Percentiles rank a stretch among this genome's conserved stretches.
phyloP scores from a whole-genome alignment of 2,113 vertebrate genomes.

The Lamprotornis superbus region DNA sequence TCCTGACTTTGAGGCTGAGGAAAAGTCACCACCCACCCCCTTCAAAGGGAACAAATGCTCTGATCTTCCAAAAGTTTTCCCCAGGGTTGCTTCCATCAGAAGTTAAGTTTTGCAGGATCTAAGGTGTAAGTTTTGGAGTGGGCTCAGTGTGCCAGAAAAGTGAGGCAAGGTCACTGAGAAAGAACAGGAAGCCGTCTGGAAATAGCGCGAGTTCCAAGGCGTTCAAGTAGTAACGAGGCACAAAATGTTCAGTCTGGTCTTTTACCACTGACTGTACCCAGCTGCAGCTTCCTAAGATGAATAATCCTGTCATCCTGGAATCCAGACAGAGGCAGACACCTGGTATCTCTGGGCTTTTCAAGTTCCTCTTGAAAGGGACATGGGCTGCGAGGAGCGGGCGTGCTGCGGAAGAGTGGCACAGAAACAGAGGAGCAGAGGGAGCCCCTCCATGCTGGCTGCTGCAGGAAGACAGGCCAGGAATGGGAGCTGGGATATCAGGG shows the following conservation, averaged over 20 bases:
- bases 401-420: background rate
- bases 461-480: background rate
- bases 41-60: background rate
- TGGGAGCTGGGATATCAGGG: accelerated
- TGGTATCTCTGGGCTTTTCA: background rate
- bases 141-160: background rate
- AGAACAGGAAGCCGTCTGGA: background rate
- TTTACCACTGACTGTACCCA: background rate
- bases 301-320: background rate
- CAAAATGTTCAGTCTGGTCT: constrained; percentile 25
- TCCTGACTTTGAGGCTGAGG: background rate
- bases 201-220: background rate
- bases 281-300: constrained; percentile 9
- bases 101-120: background rate
- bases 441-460: accelerated
- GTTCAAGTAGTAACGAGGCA: background rate
- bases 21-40: background rate
- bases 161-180: background rate
- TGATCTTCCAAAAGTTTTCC: background rate
- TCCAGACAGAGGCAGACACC: background rate
- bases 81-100: background rate
- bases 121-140: background rate
- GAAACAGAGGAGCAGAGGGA: background rate
- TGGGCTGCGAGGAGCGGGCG: background rate
- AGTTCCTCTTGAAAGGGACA: background rate